These are phyloP conservation scores for Parthenolecanium corni DNA, from an alignment of 2,888 invertebrate species.

Conservation along the genomic window DNA sequence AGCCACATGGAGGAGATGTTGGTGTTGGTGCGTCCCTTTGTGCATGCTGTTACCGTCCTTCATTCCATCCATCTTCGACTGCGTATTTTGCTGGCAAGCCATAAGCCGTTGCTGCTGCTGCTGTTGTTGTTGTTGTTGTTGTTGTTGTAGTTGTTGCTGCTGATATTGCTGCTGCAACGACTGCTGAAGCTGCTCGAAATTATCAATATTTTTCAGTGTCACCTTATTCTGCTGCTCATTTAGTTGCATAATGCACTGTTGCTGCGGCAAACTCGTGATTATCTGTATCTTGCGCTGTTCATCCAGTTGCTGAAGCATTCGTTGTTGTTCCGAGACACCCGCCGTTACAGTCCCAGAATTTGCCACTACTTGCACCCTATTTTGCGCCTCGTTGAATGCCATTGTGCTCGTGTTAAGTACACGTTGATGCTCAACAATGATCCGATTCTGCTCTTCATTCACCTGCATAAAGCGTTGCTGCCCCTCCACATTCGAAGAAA, in stretches of 20 bases:
- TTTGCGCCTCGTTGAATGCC: constrained; percentile 21
- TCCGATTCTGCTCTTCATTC: constrained; percentile 31
- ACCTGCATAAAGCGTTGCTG: constrained; percentile 21
- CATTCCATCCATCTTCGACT: constrained; percentile 1
- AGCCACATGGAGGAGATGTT: no score
- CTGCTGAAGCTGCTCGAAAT: neutral
- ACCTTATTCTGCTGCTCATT: constrained; percentile 15
- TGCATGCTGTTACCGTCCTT: neutral
- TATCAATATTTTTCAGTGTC: neutral
- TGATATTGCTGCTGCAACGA: constrained; percentile 21
- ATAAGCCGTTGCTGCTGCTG: no score
- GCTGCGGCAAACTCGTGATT: constrained; percentile 6
- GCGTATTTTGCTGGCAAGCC: constrained; percentile 20
- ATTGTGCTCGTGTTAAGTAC: constrained; percentile 18
- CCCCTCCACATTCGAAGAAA: constrained; percentile 17
- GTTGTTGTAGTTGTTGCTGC: constrained; percentile 6
- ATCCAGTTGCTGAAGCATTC: constrained; percentile 15
- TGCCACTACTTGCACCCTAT: constrained; percentile 4
- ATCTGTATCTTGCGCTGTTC: constrained; percentile 25
- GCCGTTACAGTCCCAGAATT: neutral
- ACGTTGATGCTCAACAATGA: constrained; percentile 31
- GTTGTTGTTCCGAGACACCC: neutral
- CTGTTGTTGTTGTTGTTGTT: constrained; percentile 21
- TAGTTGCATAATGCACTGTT: constrained; percentile 14
- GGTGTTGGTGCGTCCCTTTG: no score